Evolutionary conservation across 2,888 invertebrate species (phyloP).

Genomic region (Thera britannica): DNA sequence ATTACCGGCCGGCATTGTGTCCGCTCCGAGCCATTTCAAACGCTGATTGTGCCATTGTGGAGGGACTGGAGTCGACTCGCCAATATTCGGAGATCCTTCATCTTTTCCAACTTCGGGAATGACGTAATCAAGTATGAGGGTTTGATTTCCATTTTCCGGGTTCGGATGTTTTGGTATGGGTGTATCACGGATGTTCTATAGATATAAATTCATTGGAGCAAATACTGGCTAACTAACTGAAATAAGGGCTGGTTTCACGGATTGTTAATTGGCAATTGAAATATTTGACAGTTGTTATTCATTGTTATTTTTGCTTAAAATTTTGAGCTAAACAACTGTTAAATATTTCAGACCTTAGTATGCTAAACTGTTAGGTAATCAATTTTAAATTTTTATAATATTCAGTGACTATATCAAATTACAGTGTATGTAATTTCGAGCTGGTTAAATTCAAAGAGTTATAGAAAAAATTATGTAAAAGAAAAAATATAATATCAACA

Average conservation of each 20-base stretch:
- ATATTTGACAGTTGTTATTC: too few relatives aligned
- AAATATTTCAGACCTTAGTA: too few relatives aligned
- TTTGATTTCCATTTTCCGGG: conserved; percentile 34
- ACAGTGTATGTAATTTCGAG: too few relatives aligned
- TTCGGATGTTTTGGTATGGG: conserved; percentile 19
- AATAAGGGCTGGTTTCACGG: background rate
- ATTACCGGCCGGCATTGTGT: conserved; percentile 42
- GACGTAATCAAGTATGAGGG: conserved; percentile 32
- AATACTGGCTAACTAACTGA: background rate
- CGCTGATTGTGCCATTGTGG: conserved; percentile 44
- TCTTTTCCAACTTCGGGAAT: conserved; percentile 36
- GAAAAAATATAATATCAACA: too few relatives aligned
- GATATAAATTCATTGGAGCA: background rate
- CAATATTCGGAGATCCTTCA: conserved; percentile 29
- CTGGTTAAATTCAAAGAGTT: too few relatives aligned
- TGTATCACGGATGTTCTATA: conserved; percentile 5
- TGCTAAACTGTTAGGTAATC: too few relatives aligned
- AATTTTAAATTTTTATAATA: too few relatives aligned
- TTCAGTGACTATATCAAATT: too few relatives aligned
- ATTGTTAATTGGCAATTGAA: too few relatives aligned
- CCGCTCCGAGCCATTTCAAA: conserved; percentile 33
- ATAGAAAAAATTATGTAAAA: too few relatives aligned
- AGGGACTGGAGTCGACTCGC: conserved; percentile 25
- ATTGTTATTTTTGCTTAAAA: too few relatives aligned
- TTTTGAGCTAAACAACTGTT: too few relatives aligned